Evolutionary conservation across 2,888 invertebrate genomes (phyloP), one percentile per base, ranked within the genome.

Genomic region (Elaeidobius kamerunicus): DNA sequence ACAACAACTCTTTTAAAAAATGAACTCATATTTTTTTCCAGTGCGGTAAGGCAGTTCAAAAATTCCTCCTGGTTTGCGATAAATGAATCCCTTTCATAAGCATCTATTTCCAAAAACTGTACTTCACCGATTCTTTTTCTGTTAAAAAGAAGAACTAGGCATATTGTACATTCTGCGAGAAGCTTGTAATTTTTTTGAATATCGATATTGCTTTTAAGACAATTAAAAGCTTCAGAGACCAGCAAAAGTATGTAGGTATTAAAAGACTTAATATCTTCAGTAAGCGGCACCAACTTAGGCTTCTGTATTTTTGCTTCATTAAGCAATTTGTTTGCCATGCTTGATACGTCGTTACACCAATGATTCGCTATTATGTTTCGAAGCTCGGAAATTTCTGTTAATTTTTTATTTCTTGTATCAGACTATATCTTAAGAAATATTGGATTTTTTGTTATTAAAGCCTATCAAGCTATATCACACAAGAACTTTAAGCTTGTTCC

Each of bases 111-210:
- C 30, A 30, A 30, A 30, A 30, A 30, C 11, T 30, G 30, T 7
- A 30, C 11, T 30, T 30, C 30, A 7, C 30, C 30, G 12, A 11
- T 30, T 11, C 30, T 30, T 7, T 59, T 60, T 15, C 60, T 14
- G 16, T 41, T 41, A 16, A 27, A 41, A 11, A 41, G 3, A 11
- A 41, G 17, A 9, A 27, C 4, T 42, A 49, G 42, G 27, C 50
- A 38, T 6, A 60, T 35, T 18, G 55, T 51, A 45, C 58, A 60
- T 48, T 62, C 57, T n/a, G 55, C 52, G 20, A 61, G 44, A 23
- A 47, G 39, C 59, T 59, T 62, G 23, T 56, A 44, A 1, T 34
- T 15, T 18, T 34, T 34, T 12, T 19, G 1, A 39, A 39, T 20
- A 39, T 39, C 11, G n/a, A 14, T 14, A 39, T 20, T 39, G 2